These are phyloP conservation scores for Philhelius pedissequus DNA, from an alignment of 2,888 invertebrate species.

Conservation along the genomic window DNA sequence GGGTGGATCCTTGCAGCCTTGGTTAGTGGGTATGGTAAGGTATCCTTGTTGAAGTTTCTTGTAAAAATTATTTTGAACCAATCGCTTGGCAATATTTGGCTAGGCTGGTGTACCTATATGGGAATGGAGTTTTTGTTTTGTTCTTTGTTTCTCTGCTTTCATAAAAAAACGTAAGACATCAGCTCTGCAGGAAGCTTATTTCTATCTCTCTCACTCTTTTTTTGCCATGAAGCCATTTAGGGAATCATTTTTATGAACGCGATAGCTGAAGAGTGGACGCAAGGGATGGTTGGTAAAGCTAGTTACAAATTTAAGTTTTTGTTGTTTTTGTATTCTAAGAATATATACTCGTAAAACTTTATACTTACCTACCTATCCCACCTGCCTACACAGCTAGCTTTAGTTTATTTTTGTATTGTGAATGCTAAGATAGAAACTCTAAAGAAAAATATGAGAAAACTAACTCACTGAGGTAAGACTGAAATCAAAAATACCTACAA, in stretches of 20 bases:
- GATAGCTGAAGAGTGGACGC: not conserved
- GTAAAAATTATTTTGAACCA: constrained; percentile 18
- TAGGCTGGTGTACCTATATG: not conserved
- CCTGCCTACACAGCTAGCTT: too few relatives aligned
- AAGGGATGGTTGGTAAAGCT: not conserved
- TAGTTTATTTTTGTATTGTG: not conserved
- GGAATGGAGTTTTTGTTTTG: not conserved
- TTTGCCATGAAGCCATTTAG: not conserved
- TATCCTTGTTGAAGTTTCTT: constrained; percentile 30
- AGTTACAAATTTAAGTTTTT: not conserved
- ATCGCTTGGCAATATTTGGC: constrained; percentile 13
- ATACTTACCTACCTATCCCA: not conserved
- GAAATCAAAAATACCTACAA: constrained; percentile 24
- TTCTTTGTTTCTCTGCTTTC: not conserved
- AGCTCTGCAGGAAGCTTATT: not conserved
- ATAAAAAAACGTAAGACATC: constrained; percentile 21
- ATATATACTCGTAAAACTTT: not conserved
- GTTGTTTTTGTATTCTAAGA: not conserved
- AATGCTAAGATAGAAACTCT: not conserved
- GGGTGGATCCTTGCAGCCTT: constrained; percentile 59
- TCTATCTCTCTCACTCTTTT: not conserved
- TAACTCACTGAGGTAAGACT: constrained; percentile 26
- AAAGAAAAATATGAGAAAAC: constrained; percentile 30
- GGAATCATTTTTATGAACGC: not conserved
- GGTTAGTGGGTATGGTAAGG: not conserved